These are phyloP conservation scores for Rhinoderma darwinii DNA, from an alignment of 2,113 vertebrate species.

Conservation along the genomic window DNA sequence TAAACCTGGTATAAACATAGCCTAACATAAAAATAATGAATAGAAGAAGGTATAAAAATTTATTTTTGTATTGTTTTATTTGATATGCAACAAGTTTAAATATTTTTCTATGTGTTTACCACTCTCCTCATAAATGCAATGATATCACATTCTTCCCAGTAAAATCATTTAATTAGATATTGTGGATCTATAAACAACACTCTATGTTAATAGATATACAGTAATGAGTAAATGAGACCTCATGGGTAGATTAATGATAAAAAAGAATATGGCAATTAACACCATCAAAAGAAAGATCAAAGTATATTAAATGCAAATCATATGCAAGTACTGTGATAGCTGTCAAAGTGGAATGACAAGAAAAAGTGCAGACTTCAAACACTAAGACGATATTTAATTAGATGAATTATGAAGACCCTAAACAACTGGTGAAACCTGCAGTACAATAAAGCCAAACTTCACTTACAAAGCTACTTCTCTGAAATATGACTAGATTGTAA, in stretches of 20 bases:
- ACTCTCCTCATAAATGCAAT: neutral
- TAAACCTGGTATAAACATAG: too few relatives aligned
- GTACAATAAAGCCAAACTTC: neutral
- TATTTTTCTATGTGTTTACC: neutral
- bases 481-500: neutral
- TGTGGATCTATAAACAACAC: constrained; percentile 11
- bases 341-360: constrained; percentile 53
- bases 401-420: constrained; percentile 10
- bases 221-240: constrained; percentile 45
- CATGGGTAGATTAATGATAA: constrained; percentile 45
- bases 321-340: constrained; percentile 50
- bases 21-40: too few relatives aligned
- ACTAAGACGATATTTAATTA: constrained; percentile 33
- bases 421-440: neutral
- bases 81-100: neutral
- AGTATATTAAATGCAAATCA: constrained; percentile 56
- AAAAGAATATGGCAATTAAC: constrained; percentile 54
- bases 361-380: constrained; percentile 36
- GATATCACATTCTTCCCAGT: neutral
- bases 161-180: constrained; percentile 21
- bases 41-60: too few relatives aligned
- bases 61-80: neutral
- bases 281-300: constrained; percentile 54
- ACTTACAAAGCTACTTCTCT: neutral
- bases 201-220: constrained; percentile 35